Evolutionary conservation across 2,797 vertebrate genomes (phyloP).

Genomic region (Tokudaia tokunoshimensis): DNA sequence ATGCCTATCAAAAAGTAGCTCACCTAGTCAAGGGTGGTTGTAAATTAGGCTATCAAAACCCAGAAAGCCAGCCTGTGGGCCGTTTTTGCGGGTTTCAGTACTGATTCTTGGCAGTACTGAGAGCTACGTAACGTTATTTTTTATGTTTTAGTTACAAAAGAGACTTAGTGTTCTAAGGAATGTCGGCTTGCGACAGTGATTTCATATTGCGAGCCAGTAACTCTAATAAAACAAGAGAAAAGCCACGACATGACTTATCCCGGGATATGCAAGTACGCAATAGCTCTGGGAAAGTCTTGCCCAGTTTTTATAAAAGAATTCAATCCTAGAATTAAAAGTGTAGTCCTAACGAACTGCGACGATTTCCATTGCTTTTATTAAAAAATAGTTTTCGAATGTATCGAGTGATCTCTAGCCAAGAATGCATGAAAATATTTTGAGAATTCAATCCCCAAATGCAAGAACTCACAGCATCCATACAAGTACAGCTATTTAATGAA

Average conservation of each 20-base stretch:
- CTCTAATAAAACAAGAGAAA: background rate
- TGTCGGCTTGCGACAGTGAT: background rate
- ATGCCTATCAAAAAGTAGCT: background rate
- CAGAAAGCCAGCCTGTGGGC: background rate
- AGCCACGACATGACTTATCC: rapidly evolving
- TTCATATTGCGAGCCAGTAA: background rate
- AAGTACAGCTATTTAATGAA: background rate
- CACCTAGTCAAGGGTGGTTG: too few species aligned
- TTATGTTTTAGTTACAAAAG: background rate
- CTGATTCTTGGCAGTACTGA: background rate
- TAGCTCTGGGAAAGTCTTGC: rapidly evolving
- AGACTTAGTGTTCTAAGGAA: background rate
- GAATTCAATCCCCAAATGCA: background rate
- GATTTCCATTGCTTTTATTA: background rate
- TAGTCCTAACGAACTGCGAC: background rate
- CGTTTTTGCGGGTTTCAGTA: background rate
- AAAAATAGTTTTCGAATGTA: background rate
- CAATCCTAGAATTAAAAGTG: background rate
- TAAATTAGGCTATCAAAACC: background rate
- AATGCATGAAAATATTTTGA: background rate
- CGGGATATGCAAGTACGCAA: background rate
- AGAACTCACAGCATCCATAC: background rate
- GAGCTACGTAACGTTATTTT: background rate
- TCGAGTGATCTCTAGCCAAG: background rate
- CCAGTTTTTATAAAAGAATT: rapidly evolving